A percentile compares a stretch with the other conserved stretches of the same genome.
phyloP scores from a whole-genome alignment of 2,888 invertebrate genomes.

The Callimorpha dominula region DNA sequence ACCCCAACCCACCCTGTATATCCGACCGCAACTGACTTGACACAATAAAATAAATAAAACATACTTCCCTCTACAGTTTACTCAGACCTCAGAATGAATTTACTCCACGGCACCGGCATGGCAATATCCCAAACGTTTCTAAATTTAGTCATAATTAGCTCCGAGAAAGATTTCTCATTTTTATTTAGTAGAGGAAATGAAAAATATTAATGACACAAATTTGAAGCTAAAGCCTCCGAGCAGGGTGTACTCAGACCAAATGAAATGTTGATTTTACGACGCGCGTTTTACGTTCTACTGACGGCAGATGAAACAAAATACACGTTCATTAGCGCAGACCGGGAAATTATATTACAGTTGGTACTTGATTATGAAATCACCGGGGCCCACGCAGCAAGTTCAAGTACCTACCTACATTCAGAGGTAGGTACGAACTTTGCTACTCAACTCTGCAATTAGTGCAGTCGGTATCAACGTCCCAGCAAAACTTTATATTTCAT shows the following conservation, averaged over 20 bases:
- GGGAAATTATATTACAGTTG: slow-evolving; percentile 80
- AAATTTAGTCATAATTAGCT: slow-evolving; percentile 41
- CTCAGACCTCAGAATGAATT: slow-evolving; percentile 20
- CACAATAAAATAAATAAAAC: slow-evolving; percentile 63
- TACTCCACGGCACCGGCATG: slow-evolving; percentile 26
- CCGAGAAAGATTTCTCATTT: slow-evolving; percentile 40
- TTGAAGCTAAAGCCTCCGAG: slow-evolving; percentile 63
- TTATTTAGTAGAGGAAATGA: slow-evolving; percentile 59
- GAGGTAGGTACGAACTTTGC: slow-evolving; percentile 37
- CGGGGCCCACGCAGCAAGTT: slow-evolving; percentile 62
- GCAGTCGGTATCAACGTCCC: slow-evolving; percentile 44
- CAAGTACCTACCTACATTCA: slow-evolving; percentile 50
- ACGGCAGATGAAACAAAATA: slow-evolving; percentile 83
- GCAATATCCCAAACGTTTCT: slow-evolving; percentile 36
- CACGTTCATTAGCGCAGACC: slow-evolving; percentile 82
- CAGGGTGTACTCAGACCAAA: slow-evolving; percentile 63
- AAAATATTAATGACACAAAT: slow-evolving; percentile 76
- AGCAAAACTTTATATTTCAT: slow-evolving; percentile 41
- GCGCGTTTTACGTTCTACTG: slow-evolving; percentile 70
- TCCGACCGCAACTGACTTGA: slow-evolving; percentile 50
- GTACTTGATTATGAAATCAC: slow-evolving; percentile 80
- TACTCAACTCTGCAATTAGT: slow-evolving; percentile 57
- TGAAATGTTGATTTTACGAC: slow-evolving; percentile 80
- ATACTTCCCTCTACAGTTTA: slow-evolving; percentile 27
- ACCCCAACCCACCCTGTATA: slow-evolving; percentile 19